Conservation (phyloP, 2,888 invertebrate species). For the Acleris literana region DNA sequence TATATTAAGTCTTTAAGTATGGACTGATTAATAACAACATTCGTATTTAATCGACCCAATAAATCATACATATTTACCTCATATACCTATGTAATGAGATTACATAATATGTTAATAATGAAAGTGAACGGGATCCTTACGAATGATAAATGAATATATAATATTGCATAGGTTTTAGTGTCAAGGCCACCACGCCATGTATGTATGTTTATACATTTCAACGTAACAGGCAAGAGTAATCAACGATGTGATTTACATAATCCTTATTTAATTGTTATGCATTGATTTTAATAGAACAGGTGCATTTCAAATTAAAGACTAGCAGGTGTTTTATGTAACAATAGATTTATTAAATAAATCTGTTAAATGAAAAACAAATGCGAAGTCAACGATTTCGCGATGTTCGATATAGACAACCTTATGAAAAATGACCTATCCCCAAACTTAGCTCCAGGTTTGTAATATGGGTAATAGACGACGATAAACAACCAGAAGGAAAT, state of each 20-base stretch:
- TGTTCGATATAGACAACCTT: no score
- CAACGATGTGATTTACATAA: slow-evolving; percentile 59
- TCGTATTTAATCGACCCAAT: not conserved
- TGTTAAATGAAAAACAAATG: no score
- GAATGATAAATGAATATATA: slow-evolving; percentile 52
- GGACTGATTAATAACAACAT: not conserved
- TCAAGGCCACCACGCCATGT: slow-evolving; percentile 54
- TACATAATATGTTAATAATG: slow-evolving; percentile 36
- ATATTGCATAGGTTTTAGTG: slow-evolving; percentile 47
- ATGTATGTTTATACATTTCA: slow-evolving; percentile 39
- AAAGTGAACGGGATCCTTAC: slow-evolving; percentile 47
- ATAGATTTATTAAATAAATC: no score
- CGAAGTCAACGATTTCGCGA: no score
- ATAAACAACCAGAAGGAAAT: no score
- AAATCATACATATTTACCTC: slow-evolving; percentile 13
- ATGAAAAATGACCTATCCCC: no score
- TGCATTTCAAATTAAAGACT: not conserved
- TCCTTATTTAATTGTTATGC: slow-evolving; percentile 60
- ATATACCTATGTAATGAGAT: slow-evolving; percentile 23
- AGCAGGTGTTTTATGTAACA: no score
- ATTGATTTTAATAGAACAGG: slow-evolving; percentile 25
- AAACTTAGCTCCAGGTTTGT: no score
- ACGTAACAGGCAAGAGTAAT: slow-evolving; percentile 51
- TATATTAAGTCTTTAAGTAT: not conserved
- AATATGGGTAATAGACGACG: no score